phyloP scores from a whole-genome alignment of 1,140 invertebrate genomes.

The Lordiphosa collinella region DNA sequence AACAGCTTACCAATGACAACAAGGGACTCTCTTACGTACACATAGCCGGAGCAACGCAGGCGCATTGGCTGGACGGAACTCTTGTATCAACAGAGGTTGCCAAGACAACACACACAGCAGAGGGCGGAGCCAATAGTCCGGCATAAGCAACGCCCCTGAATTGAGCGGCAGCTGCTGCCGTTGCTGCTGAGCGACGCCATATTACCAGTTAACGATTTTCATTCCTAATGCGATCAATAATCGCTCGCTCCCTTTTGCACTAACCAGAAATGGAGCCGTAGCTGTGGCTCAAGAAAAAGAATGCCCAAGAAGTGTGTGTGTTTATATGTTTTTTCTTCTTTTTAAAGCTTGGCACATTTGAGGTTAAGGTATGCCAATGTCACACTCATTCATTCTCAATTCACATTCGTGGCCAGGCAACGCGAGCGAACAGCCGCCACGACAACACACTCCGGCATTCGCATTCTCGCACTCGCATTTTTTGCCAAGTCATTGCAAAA shows the following conservation, averaged over 20 bases:
- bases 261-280: constrained; percentile 3
- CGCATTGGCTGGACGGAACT: constrained; percentile 58
- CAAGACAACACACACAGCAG: constrained; percentile 56
- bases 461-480: constrained; percentile 7
- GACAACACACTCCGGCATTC: constrained; percentile 12
- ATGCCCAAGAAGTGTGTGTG: constrained; percentile 38
- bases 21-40: constrained; percentile 67
- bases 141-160: constrained; percentile 23
- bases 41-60: constrained; percentile 49
- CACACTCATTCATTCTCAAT: constrained; percentile 75
- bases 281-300: constrained; percentile 5
- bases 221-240: constrained; percentile 74
- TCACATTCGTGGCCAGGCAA: constrained; percentile 72
- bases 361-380: constrained; percentile 78
- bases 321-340: constrained; percentile 39
- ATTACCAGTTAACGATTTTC: constrained; percentile 76
- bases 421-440: constrained; percentile 55
- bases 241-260: constrained; percentile 55
- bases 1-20: constrained; percentile 51
- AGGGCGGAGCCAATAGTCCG: constrained; percentile 43
- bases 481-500: constrained; percentile 75
- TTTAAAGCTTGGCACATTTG: constrained; percentile 65
- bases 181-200: constrained; percentile 65
- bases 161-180: constrained; percentile 5
- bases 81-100: constrained; percentile 69